Base-by-base conservation (phyloP, 2,113 vertebrate genomes). In the Sapayoa aenigma region DNA sequence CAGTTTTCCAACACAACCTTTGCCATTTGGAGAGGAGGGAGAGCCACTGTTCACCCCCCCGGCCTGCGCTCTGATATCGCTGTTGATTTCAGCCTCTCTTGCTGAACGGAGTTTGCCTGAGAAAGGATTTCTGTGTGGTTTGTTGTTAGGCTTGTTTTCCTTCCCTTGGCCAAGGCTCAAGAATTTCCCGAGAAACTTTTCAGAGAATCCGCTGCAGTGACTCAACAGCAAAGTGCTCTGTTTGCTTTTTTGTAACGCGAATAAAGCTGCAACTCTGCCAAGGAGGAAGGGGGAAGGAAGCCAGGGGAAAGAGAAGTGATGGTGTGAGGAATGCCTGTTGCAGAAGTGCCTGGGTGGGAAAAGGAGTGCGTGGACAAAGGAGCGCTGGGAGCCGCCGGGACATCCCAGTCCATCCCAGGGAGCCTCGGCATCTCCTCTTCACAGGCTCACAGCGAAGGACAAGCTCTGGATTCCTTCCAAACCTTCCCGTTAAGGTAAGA, bases 131-230 rank as follows among this genome's bases (percentile, higher is more conserved):
- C 22, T 88, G 49, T 85, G 68, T 14, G 59, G n/a, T 80, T 94
- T 66, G 50, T 60, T 73, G 31, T 50, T 67, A 72, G 62, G 19
- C 18, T 96, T 50, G 6, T 77, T 94, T 60, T 73, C 9, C 67
- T 49, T 28, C 72, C n/a, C 93, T 59, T 95, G 95, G 95, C 91
- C 56, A 18, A 23, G 28, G 3, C 37, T 78, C 94, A 95, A 87
- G 94, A 92, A 96, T 91, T 94, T 87, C 41, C 80, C 3, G 58
- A 87, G 76, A 55, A 78, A 87, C 60, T 86, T 93, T 49, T 59
- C 31, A 10, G 87, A 79, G 91, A 60, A 35, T 9, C 52, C 1
- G 1, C 88, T 71, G 46, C 68, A 31, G 72, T 35, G 11, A 25
- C 84, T 52, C 87, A 7, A 75, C 95, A 94, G 84, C 73, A 66